Evolutionary conservation across 2,113 vertebrate species (phyloP), one percentile per base, ranked within the genome.

Genomic region (Anser cygnoides): DNA sequence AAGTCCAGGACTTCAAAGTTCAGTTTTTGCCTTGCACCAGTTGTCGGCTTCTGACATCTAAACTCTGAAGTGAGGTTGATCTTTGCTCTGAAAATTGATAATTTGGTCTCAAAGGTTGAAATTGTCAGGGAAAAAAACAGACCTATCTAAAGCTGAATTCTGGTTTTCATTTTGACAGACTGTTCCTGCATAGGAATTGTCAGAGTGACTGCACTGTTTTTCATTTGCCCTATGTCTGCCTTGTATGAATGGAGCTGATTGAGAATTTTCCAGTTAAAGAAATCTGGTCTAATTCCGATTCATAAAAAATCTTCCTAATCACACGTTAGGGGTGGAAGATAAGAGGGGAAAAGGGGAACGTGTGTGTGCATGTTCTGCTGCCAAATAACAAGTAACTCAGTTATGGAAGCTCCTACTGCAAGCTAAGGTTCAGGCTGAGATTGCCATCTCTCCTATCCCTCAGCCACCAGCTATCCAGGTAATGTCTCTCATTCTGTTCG

Each of bases 1-100:
- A 95, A 94, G 79, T n/a, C 59, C 8, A 41, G n/a, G 66, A 85
- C 58, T 87, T 93, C 79, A 88, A 84, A 86, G 72, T 90, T 93
- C 83, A 75, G 43, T 65, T 70, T 92, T 89, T 91, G 76, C 70
- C 52, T 91, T 93, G 57, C 68, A 76, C 92, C 83, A 84, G 16
- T 90, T 76, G 61, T 29, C 52, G 33, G 37, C 86, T 95, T 89
- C 91, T 91, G 84, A 78, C 67, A 71, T 61, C 57, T 61, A 65
- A 35, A 26, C 63, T 87, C 46, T 11, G 20, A 75, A 75, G 70
- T 1, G 17, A 72, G 31, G 49, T 39, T 91, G 86, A 91, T 90
- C 61, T 94, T 92, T 90, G 76, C 62, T 82, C 61, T 89, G 43
- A 77, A 28, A 94, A 87, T 89, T 43, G 59, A 41, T 84, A n/a